phyloP scores from a whole-genome alignment of 2,797 vertebrate genomes.

The Fringilla coelebs region DNA sequence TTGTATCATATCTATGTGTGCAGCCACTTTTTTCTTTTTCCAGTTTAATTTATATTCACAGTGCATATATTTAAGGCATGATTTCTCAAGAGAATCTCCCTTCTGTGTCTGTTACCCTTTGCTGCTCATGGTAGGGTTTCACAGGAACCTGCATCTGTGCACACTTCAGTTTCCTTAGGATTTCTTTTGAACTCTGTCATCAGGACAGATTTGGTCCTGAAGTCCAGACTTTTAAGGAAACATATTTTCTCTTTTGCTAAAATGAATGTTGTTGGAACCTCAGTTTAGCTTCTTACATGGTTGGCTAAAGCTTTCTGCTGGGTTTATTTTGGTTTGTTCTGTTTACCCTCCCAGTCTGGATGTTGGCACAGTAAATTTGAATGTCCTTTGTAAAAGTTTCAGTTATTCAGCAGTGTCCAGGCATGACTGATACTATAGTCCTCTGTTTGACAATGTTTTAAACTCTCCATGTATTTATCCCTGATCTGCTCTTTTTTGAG shows the following conservation, averaged over 20 bases:
- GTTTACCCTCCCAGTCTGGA: background rate
- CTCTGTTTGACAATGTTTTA: background rate
- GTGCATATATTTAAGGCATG: background rate
- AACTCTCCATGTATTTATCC: background rate
- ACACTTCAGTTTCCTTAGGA: background rate
- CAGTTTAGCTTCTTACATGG: constrained; percentile 3
- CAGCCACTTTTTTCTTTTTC: background rate
- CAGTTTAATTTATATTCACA: background rate
- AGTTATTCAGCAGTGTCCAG: background rate
- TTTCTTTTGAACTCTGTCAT: background rate
- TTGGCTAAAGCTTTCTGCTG: constrained; percentile 19
- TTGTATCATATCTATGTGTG: background rate
- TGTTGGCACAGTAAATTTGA: background rate
- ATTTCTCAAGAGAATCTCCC: background rate
- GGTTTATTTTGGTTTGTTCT: constrained; percentile 30
- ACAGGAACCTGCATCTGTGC: background rate
- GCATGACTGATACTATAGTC: background rate
- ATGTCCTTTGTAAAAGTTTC: background rate
- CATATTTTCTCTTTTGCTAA: constrained; percentile 13
- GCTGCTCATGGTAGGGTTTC: background rate
- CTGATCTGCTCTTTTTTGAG: background rate
- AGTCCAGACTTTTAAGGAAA: constrained; percentile 54
- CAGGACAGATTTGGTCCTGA: background rate
- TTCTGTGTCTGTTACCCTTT: background rate
- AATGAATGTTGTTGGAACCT: background rate